Evolutionary conservation across 2,888 invertebrate species (phyloP).

Genomic region (Automeris io): DNA sequence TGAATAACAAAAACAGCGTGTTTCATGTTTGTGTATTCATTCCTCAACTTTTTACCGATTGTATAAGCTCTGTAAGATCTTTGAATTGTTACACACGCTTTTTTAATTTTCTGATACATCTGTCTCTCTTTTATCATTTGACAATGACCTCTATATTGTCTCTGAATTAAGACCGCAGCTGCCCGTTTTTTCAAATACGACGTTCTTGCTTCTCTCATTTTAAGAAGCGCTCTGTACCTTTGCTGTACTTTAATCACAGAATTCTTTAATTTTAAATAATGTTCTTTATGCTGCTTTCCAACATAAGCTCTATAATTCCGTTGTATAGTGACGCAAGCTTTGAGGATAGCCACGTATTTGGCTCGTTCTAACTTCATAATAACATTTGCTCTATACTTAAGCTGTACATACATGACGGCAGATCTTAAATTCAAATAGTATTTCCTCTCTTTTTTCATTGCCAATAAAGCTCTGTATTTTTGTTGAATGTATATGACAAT

Average conservation of each 20-base stretch:
- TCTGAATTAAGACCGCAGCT: constrained; percentile 36
- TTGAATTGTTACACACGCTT: constrained; percentile 59
- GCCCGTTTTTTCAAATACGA: constrained; percentile 30
- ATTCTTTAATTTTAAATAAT: constrained; percentile 39
- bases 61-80: constrained; percentile 37
- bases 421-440: constrained; percentile 30
- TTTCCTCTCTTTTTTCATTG: constrained; percentile 41
- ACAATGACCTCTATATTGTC: constrained; percentile 50
- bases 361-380: constrained; percentile 44
- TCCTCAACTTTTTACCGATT: constrained; percentile 33
- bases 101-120: constrained; percentile 34
- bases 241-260: constrained; percentile 38
- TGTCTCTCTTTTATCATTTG: constrained; percentile 44
- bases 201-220: constrained; percentile 36
- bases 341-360: constrained; percentile 44
- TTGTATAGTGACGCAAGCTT: constrained; percentile 56
- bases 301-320: constrained; percentile 43
- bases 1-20: constrained; percentile 52
- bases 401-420: constrained; percentile 34
- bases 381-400: constrained; percentile 46
- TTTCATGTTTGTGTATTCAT: constrained; percentile 37
- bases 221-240: constrained; percentile 42
- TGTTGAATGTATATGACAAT: constrained; percentile 43
- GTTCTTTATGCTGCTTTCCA: constrained; percentile 33
- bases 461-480: constrained; percentile 46